phyloP scores from a whole-genome alignment of 2,113 vertebrate genomes.

The Scatophagus argus region DNA sequence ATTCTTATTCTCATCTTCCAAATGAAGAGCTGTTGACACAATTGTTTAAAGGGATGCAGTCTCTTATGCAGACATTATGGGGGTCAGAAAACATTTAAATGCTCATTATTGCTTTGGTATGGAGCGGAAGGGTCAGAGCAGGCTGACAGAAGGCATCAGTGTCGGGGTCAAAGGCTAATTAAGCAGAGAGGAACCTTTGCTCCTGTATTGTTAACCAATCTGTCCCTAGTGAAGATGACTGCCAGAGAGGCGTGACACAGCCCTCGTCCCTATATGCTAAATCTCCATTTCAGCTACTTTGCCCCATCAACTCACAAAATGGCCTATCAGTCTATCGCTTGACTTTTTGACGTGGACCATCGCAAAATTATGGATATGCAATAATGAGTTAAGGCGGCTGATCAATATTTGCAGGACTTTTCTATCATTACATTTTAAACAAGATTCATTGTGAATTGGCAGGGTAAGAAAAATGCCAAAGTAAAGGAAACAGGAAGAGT shows the following conservation, averaged over 20 bases:
- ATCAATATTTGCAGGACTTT: slow-evolving; percentile 78
- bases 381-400: slow-evolving; percentile 80
- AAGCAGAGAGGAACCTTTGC: slow-evolving; percentile 83
- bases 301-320: slow-evolving; percentile 79
- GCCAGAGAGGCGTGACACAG: slow-evolving; percentile 72
- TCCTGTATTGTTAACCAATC: slow-evolving; percentile 87
- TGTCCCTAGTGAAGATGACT: slow-evolving; percentile 79
- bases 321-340: slow-evolving; percentile 76
- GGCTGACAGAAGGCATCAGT: slow-evolving; percentile 81
- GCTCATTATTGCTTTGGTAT: slow-evolving; percentile 76
- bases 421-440: slow-evolving; percentile 77
- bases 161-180: slow-evolving; percentile 88
- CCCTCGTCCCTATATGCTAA: slow-evolving; percentile 73
- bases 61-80: slow-evolving; percentile 41
- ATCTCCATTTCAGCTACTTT: slow-evolving; percentile 79
- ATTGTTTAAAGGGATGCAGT: slow-evolving; percentile 65
- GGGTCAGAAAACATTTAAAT: slow-evolving; percentile 66
- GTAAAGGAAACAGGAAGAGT: slow-evolving; percentile 74
- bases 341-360: slow-evolving; percentile 61
- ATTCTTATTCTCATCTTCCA: slow-evolving; percentile 4
- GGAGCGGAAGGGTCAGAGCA: slow-evolving; percentile 49
- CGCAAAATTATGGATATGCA: slow-evolving; percentile 84
- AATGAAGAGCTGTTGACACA: slow-evolving; percentile 30
- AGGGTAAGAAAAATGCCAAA: slow-evolving; percentile 79
- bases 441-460: slow-evolving; percentile 77